phyloP scores from a whole-genome alignment of 2,888 invertebrate genomes.

The Eugnorisma glareosa region DNA sequence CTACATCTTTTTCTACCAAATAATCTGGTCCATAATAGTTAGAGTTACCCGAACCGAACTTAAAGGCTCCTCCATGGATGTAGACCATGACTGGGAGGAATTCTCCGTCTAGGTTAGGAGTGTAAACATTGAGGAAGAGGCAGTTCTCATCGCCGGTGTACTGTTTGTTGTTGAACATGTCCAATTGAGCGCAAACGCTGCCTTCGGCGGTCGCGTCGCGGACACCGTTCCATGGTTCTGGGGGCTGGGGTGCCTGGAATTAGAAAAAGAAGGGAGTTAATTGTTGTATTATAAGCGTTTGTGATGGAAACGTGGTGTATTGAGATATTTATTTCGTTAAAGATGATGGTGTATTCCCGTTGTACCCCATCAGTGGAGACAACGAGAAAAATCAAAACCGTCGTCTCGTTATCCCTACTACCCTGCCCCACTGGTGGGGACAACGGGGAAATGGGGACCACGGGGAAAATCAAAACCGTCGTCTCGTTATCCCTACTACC shows the following conservation, averaged over 20 bases:
- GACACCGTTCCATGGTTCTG: constrained; percentile 90
- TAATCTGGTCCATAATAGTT: constrained; percentile 88
- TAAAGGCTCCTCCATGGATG: constrained; percentile 90
- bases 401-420: too few species aligned
- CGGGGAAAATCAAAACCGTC: too few species aligned
- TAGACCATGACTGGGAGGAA: constrained; percentile 90
- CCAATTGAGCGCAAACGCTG: constrained; percentile 91
- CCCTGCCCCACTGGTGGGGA: too few species aligned
- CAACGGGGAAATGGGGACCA: too few species aligned
- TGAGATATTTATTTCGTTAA: neutral
- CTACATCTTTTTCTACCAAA: constrained; percentile 90
- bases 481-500: too few species aligned
- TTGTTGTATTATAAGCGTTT: neutral
- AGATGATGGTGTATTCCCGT: neutral
- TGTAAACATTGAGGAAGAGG: constrained; percentile 92
- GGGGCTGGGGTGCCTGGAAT: constrained; percentile 90
- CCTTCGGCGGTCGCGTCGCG: constrained; percentile 92
- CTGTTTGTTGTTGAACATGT: constrained; percentile 79
- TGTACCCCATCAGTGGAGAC: too few species aligned
- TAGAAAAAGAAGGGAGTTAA: neutral
- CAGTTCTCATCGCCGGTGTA: constrained; percentile 92
- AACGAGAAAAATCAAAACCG: too few species aligned
- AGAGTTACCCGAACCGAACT: constrained; percentile 88
- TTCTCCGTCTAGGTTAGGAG: constrained; percentile 89
- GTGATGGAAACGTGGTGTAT: neutral